Evolutionary conservation across 2,113 vertebrate species (phyloP).

Genomic region (Grammomys surdaster): DNA sequence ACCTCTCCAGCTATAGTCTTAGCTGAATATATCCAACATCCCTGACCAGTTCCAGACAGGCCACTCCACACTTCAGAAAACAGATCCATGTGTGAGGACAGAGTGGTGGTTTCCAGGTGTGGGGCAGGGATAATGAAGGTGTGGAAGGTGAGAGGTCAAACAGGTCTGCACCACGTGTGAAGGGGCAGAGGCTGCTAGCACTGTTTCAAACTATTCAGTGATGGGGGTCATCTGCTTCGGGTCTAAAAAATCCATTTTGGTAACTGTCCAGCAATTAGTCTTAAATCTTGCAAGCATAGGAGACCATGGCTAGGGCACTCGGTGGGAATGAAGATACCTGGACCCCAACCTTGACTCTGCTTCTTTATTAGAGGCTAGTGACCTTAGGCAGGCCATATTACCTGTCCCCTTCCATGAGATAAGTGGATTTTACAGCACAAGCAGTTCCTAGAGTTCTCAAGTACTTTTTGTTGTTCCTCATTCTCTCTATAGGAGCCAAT

Average conservation of each 20-base stretch:
- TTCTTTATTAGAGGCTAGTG: conserved; percentile 8
- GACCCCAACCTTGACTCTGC: neutral
- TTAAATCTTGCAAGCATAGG: neutral
- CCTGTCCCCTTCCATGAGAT: neutral
- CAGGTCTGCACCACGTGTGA: neutral
- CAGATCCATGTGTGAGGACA: neutral
- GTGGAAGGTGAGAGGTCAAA: neutral
- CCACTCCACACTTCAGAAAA: neutral
- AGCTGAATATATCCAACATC: neutral
- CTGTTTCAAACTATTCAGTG: neutral
- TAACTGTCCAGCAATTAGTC: neutral
- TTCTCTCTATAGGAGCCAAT: neutral
- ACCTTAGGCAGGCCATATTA: conserved; percentile 36
- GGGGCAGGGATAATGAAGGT: neutral
- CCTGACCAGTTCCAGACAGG: neutral
- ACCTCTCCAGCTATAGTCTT: neutral
- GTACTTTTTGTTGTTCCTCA: neutral
- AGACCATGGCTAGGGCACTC: neutral
- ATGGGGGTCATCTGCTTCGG: neutral
- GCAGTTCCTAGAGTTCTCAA: neutral
- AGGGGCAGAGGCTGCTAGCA: conserved; percentile 9
- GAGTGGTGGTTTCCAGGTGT: neutral
- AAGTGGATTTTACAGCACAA: neutral
- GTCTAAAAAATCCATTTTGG: conserved; percentile 3
- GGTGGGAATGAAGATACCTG: neutral